Percentiles rank a stretch among this genome's conserved stretches.
These are phyloP conservation scores for Phrynocephalus forsythii DNA, from an alignment of 2,797 vertebrate genomes.

Conservation along the genomic window DNA sequence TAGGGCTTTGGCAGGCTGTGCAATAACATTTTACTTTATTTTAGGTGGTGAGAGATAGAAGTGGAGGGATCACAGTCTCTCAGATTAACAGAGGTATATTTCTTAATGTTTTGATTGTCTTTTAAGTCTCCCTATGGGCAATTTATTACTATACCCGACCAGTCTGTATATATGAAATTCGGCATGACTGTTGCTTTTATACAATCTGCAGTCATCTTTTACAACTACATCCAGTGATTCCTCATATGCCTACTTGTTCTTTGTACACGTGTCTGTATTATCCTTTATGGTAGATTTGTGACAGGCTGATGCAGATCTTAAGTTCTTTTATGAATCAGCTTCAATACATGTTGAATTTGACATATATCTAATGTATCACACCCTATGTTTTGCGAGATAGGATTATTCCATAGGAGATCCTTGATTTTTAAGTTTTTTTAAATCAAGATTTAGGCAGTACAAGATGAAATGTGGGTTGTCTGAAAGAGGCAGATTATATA, in stretches of 20 bases:
- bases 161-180: constrained; percentile 4
- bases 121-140: constrained; percentile 4
- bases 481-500: constrained; percentile 7
- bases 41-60: constrained; percentile 5
- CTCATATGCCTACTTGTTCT: background rate
- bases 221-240: background rate
- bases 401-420: constrained; percentile 48
- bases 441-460: constrained; percentile 70
- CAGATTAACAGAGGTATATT: constrained; percentile 11
- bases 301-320: constrained; percentile 39
- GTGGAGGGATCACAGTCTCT: background rate
- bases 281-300: constrained; percentile 53
- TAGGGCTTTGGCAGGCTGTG: background rate
- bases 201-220: accelerated
- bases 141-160: background rate
- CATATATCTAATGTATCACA: background rate
- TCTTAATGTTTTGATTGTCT: constrained; percentile 16
- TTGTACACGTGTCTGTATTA: constrained; percentile 44
- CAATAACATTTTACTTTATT: constrained; percentile 29
- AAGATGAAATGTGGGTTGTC: constrained; percentile 65
- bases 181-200: background rate
- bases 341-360: constrained; percentile 55
- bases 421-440: constrained; percentile 68
- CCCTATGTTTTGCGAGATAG: constrained; percentile 29
- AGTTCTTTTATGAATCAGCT: constrained; percentile 36